Base-by-base conservation (phyloP, 2,797 vertebrate species). In the Microcaecilia unicolor region DNA sequence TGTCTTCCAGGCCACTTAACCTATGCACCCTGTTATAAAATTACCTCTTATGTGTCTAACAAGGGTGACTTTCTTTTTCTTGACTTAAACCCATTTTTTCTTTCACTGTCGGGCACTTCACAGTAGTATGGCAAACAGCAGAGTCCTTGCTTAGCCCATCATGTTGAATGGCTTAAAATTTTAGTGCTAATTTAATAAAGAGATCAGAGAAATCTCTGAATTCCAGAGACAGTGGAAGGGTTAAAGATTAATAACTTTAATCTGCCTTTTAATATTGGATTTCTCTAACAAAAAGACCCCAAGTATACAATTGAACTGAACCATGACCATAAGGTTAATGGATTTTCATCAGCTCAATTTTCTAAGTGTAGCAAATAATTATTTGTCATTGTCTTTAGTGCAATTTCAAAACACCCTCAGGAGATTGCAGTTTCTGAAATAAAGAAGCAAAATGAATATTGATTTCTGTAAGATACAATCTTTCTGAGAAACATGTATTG, bases 221-320 rank as follows among this genome's bases (percentile, higher is more conserved):
- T 61, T 47, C 64, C 61, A 53, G 25, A 51, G 60, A 62, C 52
- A 62, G 50, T 51, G 59, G 53, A 76, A 78, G 67, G 70, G 53
- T 68, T 80, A 73, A 80, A 78, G 74, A 78, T 73, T 64, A 79
- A 76, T 77, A 61, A 38, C 52, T 77, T 80, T 80, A 77, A 81
- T 81, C 80, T 81, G 57, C 61, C 48, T 71, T 77, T 71, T 79
- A 72, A 67, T 76, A 68, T 51, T 69, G 58, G 59, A 58, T 56
- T 72, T 70, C 67, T 64, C 67, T 52, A 67, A 59, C 76, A 72
- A 71, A 67, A 71, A 66, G 54, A n/a, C 70, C 56, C 72, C 33
- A 52, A 68, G 53, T 69, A 72, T 70, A 71, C 80, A 72, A 76
- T 59, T 48, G 55, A 61, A 70, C 51, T 76, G 76, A 81, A 76